Conservation (phyloP, 2,797 vertebrate species). For the Taeniopygia guttata region DNA sequence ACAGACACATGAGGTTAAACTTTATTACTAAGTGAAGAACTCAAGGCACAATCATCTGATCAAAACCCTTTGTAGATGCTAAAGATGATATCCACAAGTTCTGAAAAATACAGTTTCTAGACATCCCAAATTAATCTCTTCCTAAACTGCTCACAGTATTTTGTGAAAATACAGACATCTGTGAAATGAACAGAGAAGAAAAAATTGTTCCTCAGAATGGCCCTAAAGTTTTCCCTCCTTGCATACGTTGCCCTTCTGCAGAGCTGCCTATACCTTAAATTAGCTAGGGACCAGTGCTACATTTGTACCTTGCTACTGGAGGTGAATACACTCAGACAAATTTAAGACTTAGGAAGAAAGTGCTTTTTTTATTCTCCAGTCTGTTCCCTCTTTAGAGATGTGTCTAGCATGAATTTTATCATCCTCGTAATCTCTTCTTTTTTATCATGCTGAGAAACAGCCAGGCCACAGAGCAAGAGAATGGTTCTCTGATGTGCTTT, state of each 20-base stretch:
- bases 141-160: background rate
- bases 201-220: background rate
- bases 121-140: background rate
- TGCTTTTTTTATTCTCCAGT: conserved; percentile 22
- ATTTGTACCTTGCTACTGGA: conserved; percentile 32
- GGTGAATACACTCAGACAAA: conserved; percentile 17
- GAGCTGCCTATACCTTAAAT: conserved; percentile 30
- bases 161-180: background rate
- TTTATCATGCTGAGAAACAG: conserved; percentile 48
- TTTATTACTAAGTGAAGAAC: background rate
- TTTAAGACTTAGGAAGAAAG: conserved; percentile 45
- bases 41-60: background rate
- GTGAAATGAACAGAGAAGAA: background rate
- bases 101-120: background rate
- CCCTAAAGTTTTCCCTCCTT: background rate
- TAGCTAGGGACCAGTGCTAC: conserved; percentile 41
- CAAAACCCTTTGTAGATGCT: rapidly evolving
- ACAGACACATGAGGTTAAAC: background rate
- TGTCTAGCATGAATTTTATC: conserved; percentile 47
- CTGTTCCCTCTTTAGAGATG: conserved; percentile 49
- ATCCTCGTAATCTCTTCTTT: conserved; percentile 36
- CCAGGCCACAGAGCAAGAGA: background rate
- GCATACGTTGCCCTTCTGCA: background rate
- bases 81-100: background rate
- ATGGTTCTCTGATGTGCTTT: conserved; percentile 47